Base-by-base conservation (phyloP, 2,888 invertebrate genomes). In the Ichneumoninae sp. region DNA sequence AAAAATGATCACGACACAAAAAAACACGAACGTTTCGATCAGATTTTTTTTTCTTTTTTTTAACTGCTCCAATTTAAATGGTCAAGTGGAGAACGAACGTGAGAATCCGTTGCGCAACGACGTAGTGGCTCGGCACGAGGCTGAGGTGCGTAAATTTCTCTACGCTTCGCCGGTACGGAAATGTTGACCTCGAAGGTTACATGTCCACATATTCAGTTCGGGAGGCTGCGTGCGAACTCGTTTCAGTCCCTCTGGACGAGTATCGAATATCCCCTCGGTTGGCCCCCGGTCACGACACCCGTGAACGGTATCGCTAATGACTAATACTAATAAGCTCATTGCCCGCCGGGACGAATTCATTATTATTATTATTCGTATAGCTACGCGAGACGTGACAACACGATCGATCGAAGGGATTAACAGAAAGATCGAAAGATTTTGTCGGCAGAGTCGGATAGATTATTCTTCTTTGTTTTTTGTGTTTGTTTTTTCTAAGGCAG, bases 331-430 rank as follows among this genome's bases (percentile, higher is more conserved):
- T n/a, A 47, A 62, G 54, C 40, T 10, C 40, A 40, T 40, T 40
- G 40, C 40, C 54, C 30, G 19, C 16, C 54, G 30, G 10, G 62
- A 54, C 26, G 19, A 19, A 60, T 19, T n/a, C 19, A 19, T 13
- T 36, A 57, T 36, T 30, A 68, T 69, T 3, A n/a, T 74, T 72
- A 66, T 60, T 52, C 26, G 40, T 44, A 33, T 33, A 40, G 22
- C 19, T 19, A 40, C 57, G 16, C 10, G 36, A 40, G 22, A 54
- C 1, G 40, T 19, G 26, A 22, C 6, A 26, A 66, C 13, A 60
- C 50, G 70, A 50, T 62, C 47, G 62, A 71, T 71, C 16, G 52
- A 60, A 65, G n/a, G 36, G 78, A 77, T 79, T 62, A 33, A 13
- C 13, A 0, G 36, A 36, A 62, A 33, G 33, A 65, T 71, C 47